Evolutionary conservation across 1,140 invertebrate genomes (phyloP), one percentile per base, ranked within the genome.

Genomic region (Drosophila virilis): DNA sequence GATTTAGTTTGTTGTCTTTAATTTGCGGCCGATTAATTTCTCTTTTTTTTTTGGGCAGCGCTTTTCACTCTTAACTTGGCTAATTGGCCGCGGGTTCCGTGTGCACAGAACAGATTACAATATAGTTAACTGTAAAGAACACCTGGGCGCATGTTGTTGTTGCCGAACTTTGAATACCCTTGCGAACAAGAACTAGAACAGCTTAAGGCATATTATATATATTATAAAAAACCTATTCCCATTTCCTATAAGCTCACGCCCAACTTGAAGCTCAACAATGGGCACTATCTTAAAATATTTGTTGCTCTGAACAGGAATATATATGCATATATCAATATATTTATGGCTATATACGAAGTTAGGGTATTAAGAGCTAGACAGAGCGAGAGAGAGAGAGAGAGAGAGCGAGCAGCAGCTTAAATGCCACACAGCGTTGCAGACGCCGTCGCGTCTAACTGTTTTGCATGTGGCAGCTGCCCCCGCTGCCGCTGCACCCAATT

Each of bases 21-120:
- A 83, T 79, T 82, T 81, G 66, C 37, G 78, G 65, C 79, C 83
- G 88, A 86, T 86, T 86, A 88, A 86, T 86, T 86, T 86, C 83
- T 88, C 79, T 66, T 85, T 84, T 61, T 65, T 45, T 55, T 65
- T 64, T 64, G 33, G 45, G 12, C 45, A 43, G 57, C 42, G 15
- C 42, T 66, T 77, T 62, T 74, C 64, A 51, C 52, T 68, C 71
- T 74, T 22, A 37, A 28, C 10, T 62, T 50, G 46, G 28, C 37
- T 61, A 70, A 70, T 68, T 61, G 33, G 55, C 55, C 12, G 10
- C 58, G 10, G n/a, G 28, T 17, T 4, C 32, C 1, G 42, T 15
- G 40, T 32, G 38, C 22, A 60, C 55, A 1, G 13, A 4, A 9
- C 32, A 28, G 33, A 59, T 40, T 28, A 59, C 40, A 59, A 22